A percentile compares a stretch with the other conserved stretches of the same genome.
Conservation (phyloP, 2,797 vertebrate genomes). For the Bovichtus diacanthus region DNA sequence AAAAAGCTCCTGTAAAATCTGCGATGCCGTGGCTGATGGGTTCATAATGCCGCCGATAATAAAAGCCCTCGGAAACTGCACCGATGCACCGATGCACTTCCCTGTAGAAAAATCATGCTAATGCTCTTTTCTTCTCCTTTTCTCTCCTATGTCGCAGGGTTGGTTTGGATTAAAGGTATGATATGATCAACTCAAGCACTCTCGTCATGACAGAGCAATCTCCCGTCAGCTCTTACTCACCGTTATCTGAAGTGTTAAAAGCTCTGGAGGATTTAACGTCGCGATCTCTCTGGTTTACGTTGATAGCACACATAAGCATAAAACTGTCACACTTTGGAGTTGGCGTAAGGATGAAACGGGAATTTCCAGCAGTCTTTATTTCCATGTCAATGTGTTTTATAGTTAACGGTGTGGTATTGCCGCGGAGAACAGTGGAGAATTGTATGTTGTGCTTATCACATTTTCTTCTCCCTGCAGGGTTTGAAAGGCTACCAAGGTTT, state of each 20-base stretch:
- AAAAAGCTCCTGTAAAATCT: constrained; percentile 42
- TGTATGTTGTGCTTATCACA: constrained; percentile 13
- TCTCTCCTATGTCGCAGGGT: constrained; percentile 81
- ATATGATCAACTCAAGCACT: constrained; percentile 26
- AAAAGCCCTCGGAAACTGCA: constrained; percentile 29
- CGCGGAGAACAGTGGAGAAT: not conserved
- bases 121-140: constrained; percentile 46
- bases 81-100: too few species aligned
- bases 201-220: constrained; percentile 26
- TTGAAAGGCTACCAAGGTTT: constrained; percentile 89
- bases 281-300: not conserved
- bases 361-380: constrained; percentile 19
- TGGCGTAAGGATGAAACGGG: constrained; percentile 1
- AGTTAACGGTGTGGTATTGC: not conserved
- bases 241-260: constrained; percentile 21
- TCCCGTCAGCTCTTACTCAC: constrained; percentile 3
- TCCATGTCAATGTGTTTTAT: constrained; percentile 4
- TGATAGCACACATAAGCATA: constrained; percentile 26
- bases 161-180: constrained; percentile 89
- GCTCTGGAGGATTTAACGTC: not conserved
- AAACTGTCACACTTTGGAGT: constrained; percentile 26
- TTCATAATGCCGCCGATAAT: constrained; percentile 58
- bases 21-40: constrained; percentile 29
- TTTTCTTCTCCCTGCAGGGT: constrained; percentile 80
- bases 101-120: constrained; percentile 18